Conservation (phyloP, 2,888 invertebrate species). For the Camptogramma bilineatum region DNA sequence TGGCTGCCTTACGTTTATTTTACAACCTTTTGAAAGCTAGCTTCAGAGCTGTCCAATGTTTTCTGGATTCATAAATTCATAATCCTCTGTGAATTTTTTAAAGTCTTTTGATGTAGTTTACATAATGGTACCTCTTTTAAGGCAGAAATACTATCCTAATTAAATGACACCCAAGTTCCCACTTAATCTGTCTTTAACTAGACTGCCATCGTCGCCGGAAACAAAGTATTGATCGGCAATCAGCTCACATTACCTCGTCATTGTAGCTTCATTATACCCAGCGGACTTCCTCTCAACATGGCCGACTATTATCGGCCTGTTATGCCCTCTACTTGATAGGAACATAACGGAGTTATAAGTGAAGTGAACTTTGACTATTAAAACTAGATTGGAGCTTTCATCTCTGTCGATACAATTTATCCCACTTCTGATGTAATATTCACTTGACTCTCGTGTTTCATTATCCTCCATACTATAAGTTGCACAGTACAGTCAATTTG, state of each 20-base stretch:
- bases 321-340: constrained; percentile 10
- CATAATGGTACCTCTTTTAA: background rate
- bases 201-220: constrained; percentile 18
- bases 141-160: background rate
- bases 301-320: constrained; percentile 14
- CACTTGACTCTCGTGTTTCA: too few species aligned
- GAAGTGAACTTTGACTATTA: constrained; percentile 1
- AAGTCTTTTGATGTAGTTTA: background rate
- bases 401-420: background rate
- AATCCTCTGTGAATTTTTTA: too few species aligned
- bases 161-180: background rate
- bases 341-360: constrained; percentile 3
- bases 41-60: too few species aligned
- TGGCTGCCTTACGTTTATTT: background rate
- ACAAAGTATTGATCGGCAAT: constrained; percentile 33
- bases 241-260: constrained; percentile 26
- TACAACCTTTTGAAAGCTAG: background rate
- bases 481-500: too few species aligned
- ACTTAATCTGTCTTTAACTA: constrained; percentile 4
- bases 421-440: too few species aligned
- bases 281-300: constrained; percentile 22
- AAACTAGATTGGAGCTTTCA: background rate
- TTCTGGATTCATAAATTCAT: too few species aligned
- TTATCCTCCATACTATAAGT: too few species aligned
- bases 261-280: constrained; percentile 23